phyloP scores from a whole-genome alignment of 1,140 invertebrate species.

The Carposina sasakii region DNA sequence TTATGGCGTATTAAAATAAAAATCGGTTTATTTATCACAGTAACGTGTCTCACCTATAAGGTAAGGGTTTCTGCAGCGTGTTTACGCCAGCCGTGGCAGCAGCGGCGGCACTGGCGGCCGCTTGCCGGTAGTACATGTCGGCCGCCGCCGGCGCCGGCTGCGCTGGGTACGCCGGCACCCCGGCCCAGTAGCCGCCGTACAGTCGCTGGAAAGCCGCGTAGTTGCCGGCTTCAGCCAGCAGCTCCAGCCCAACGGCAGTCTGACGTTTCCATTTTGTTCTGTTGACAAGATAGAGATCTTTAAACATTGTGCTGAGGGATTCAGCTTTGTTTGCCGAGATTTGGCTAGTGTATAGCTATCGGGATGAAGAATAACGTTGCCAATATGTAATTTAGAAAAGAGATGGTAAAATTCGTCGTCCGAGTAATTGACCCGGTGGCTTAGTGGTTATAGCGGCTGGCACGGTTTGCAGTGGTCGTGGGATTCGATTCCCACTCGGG shows the following conservation, averaged over 20 bases:
- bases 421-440: too few relatives aligned
- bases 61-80: slow-evolving; percentile 90
- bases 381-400: too few relatives aligned
- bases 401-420: too few relatives aligned
- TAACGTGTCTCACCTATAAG: slow-evolving; percentile 76
- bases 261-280: slow-evolving; percentile 99
- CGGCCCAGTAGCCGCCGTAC: slow-evolving; percentile 85
- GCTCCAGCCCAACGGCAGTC: slow-evolving; percentile 95
- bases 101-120: slow-evolving; percentile 79
- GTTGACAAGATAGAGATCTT: slow-evolving; percentile 66
- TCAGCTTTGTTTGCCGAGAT: too few relatives aligned
- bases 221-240: slow-evolving; percentile 96
- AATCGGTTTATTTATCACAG: background rate
- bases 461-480: too few relatives aligned
- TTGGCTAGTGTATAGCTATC: too few relatives aligned
- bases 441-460: too few relatives aligned
- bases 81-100: slow-evolving; percentile 79
- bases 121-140: slow-evolving; percentile 86
- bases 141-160: slow-evolving; percentile 78
- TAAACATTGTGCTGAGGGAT: too few relatives aligned
- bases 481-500: too few relatives aligned
- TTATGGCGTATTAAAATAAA: too few relatives aligned
- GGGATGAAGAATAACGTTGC: too few relatives aligned
- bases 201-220: slow-evolving; percentile 96
- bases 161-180: slow-evolving; percentile 71